Evolutionary conservation across 1,140 invertebrate genomes (phyloP), one percentile per base, ranked within the genome.

Genomic region (Pachyrhynchus sulphureomaculatus): DNA sequence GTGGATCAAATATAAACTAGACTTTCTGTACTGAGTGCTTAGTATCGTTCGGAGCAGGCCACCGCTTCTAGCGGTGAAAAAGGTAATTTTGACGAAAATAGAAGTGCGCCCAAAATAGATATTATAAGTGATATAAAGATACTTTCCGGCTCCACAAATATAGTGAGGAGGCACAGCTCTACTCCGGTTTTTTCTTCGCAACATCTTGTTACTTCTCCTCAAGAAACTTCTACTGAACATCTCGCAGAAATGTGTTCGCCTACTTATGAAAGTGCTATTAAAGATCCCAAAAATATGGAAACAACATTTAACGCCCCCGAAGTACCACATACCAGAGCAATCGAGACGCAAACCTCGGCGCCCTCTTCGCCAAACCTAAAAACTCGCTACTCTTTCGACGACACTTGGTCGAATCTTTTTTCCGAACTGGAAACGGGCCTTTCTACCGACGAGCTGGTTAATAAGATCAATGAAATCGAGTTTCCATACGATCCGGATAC

Each of bases 101-200:
- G 10, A 1, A 18, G 17, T 15, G n/a, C 34, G 5, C 34, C 34
- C 1, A 47, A 17, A 18, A 47, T 47, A 9, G 44, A 29, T 8
- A 32, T 47, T 32, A 12, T 47, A n/a, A 47, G 44, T 12, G 17
- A 47, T 15, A 47, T 47, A 4, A 20, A 47, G 17, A 47, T 47
- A 5, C 15, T 47, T 26, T 47, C 44, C 6, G 44, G 23, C 1
- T 42, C 39, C 1, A 42, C 8, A 20, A 42, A 42, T 20, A 10
- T 42, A 20, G 12, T 42, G 18, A 42, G 8, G 17, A 42, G 18
- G 8, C 15, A 20, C 15, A 12, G 36, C 5, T 18, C 5, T 1
- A 37, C 5, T n/a, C 13, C 36, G 5, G 36, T n/a, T 5, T 5
- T 9, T 13, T 37, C 36, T 1, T 29, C 26, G 6, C 26, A 9